Percentiles rank a stretch among this genome's conserved stretches.
phyloP scores from a whole-genome alignment of 2,888 invertebrate species.

The Drosophila melanosoma region DNA sequence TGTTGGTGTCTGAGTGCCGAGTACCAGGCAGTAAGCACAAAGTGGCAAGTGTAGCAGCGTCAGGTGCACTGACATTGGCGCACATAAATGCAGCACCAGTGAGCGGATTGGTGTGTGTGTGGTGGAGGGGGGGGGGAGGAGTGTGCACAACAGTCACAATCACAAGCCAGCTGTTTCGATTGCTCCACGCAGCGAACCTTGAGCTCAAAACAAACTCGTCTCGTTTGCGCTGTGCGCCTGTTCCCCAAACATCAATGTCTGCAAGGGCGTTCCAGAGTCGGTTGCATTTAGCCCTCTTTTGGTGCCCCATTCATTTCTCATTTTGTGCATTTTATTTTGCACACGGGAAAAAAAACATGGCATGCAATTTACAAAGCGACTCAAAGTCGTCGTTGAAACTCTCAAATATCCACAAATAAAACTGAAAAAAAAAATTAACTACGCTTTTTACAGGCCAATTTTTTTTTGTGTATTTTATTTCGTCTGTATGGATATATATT shows the following conservation, averaged over 20 bases:
- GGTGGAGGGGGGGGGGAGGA: neutral
- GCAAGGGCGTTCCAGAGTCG: conserved; percentile 44
- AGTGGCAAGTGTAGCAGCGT: conserved; percentile 57
- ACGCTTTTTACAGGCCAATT: neutral
- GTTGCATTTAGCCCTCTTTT: conserved; percentile 23
- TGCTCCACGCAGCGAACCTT: conserved; percentile 47
- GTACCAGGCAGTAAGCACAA: conserved; percentile 48
- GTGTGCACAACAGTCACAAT: conserved; percentile 3
- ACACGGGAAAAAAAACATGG: conserved; percentile 2
- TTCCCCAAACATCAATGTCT: conserved; percentile 43
- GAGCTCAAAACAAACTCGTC: conserved; percentile 52
- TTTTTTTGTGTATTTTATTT: too few relatives aligned
- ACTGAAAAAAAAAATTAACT: neutral
- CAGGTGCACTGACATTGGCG: conserved; percentile 76
- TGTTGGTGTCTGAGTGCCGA: conserved; percentile 38
- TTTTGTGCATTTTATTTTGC: conserved; percentile 6
- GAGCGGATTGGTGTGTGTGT: neutral
- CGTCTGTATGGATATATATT: too few relatives aligned
- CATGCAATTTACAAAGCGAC: neutral
- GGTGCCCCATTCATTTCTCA: conserved; percentile 6
- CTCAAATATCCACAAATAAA: neutral
- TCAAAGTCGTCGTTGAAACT: neutral
- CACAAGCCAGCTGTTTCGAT: conserved; percentile 36
- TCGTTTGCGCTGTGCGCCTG: conserved; percentile 62
- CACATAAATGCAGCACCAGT: conserved; percentile 35